phyloP scores from a whole-genome alignment of 30 jellyfish, hydroid and myxozoan genomes.

The Aurelia aurita region DNA sequence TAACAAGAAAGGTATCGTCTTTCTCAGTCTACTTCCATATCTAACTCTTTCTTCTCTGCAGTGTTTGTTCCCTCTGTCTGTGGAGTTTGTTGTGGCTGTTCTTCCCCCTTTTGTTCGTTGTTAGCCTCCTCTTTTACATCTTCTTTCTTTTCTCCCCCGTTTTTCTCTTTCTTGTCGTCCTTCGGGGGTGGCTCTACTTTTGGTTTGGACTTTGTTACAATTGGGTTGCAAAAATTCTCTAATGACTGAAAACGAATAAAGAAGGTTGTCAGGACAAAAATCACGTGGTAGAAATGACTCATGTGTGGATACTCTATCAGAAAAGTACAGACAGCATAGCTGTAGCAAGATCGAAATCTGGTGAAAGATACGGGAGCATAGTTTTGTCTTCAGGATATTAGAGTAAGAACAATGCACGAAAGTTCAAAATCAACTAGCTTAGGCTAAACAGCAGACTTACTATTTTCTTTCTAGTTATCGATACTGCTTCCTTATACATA shows the following conservation, averaged over 20 bases:
- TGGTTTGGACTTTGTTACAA: constrained; percentile 92
- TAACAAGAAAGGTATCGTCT: background rate
- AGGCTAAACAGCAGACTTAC: no score
- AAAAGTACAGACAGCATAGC: no score
- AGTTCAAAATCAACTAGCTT: no score
- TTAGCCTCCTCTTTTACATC: constrained; percentile 30
- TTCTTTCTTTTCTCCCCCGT: constrained; percentile 38
- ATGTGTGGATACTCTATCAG: no score
- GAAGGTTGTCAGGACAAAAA: no score
- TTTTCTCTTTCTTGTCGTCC: constrained; percentile 45
- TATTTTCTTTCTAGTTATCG: no score
- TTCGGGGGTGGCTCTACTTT: constrained; percentile 93
- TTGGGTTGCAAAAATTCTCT: constrained; percentile 85
- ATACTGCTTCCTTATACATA: no score
- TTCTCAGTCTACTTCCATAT: constrained; percentile 71
- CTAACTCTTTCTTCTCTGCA: constrained; percentile 31
- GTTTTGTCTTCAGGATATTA: no score
- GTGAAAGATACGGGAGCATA: no score
- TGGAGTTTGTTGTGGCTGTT: constrained; percentile 44
- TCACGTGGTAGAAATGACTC: no score
- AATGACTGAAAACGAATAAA: constrained; percentile 33
- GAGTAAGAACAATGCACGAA: no score
- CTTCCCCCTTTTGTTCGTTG: constrained; percentile 32
- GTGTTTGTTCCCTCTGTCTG: constrained; percentile 25
- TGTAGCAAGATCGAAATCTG: no score